phyloP scores from a whole-genome alignment of 2,797 vertebrate genomes.

The Myotis myotis region DNA sequence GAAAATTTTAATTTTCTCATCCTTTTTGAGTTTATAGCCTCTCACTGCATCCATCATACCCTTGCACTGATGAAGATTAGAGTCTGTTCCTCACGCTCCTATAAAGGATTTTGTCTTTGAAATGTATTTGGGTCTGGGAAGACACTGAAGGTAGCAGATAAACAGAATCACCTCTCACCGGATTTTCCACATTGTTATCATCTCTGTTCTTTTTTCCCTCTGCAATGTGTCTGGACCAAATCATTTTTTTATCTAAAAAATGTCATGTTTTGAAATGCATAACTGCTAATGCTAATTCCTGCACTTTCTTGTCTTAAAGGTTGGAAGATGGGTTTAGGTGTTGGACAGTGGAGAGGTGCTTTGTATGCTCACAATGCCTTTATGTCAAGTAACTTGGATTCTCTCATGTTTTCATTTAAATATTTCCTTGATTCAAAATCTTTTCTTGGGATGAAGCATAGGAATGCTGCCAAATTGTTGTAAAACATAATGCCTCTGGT shows the following conservation, averaged over 20 bases:
- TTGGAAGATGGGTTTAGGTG: not conserved
- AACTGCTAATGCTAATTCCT: not conserved
- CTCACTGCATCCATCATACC: not conserved
- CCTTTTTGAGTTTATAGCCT: not conserved
- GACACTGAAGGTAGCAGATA: not conserved
- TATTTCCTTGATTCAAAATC: constrained; percentile 13
- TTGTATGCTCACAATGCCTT: not conserved
- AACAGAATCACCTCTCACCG: not conserved
- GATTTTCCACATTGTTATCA: not conserved
- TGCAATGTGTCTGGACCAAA: not conserved
- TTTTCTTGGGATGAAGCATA: not conserved
- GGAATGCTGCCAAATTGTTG: not conserved
- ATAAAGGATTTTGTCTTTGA: not conserved
- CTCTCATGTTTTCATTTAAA: constrained; percentile 26
- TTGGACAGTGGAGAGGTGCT: not conserved
- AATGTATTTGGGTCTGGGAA: not conserved
- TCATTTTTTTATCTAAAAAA: not conserved
- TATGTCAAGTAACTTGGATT: not conserved
- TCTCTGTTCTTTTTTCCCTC: not conserved
- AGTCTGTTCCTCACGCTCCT: not conserved
- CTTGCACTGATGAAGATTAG: constrained; percentile 24
- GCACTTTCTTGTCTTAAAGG: not conserved
- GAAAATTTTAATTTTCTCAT: constrained; percentile 36
- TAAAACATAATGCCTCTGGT: not conserved
- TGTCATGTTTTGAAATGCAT: constrained; percentile 4